These are phyloP conservation scores for Chamaea fasciata DNA, from an alignment of 2,113 vertebrate species.

Conservation along the genomic window DNA sequence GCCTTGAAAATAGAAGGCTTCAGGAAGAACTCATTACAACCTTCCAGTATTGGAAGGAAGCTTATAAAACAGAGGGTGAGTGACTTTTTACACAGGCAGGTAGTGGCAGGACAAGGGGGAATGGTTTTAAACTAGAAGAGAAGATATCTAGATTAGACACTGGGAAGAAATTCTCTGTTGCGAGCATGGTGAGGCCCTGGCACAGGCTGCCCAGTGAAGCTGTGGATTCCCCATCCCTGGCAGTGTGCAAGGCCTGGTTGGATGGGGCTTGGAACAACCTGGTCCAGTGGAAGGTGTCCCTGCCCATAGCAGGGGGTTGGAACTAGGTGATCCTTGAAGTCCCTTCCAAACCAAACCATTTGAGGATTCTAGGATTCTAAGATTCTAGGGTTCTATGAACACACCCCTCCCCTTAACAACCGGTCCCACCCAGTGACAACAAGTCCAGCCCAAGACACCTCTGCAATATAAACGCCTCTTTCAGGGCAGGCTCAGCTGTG, in stretches of 20 bases:
- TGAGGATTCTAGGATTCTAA: not conserved
- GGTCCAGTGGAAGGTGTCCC: not conserved
- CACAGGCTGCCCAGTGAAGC: not conserved
- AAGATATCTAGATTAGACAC: not conserved
- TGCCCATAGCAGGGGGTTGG: not conserved
- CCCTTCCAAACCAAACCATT: not conserved
- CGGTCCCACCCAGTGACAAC: not conserved
- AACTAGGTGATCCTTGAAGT: not conserved
- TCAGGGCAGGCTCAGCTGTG: rapidly evolving
- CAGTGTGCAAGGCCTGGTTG: not conserved
- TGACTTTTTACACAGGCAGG: not conserved
- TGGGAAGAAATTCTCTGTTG: not conserved
- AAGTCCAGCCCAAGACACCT: not conserved
- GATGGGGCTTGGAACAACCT: not conserved
- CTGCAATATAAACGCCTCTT: rapidly evolving
- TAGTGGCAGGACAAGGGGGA: not conserved
- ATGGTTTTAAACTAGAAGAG: not conserved
- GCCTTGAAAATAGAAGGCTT: not conserved
- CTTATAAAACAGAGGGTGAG: not conserved
- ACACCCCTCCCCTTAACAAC: not conserved
- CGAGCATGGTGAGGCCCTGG: not conserved
- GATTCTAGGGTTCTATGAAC: rapidly evolving
- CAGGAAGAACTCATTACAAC: not conserved
- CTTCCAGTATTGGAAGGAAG: not conserved
- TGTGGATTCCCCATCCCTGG: not conserved